Base-by-base conservation (phyloP, 2,797 vertebrate genomes). In the Percopsis omiscomaycus region DNA sequence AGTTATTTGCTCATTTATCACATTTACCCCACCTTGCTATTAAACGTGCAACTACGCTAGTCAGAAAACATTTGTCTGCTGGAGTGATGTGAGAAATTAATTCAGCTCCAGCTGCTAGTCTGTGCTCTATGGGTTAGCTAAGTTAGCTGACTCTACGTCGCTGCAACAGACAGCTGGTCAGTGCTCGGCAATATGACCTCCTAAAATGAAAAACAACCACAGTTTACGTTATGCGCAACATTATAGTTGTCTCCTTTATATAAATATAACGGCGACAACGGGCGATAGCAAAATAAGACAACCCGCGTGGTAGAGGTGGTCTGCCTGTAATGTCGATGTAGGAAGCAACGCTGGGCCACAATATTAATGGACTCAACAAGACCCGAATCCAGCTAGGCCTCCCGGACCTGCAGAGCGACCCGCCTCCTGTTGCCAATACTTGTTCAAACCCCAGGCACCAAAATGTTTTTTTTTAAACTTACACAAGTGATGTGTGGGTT, bases 361-460 rank as follows among this genome's bases (percentile, higher is more conserved):
- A 28, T 66, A 61, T 37, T 37, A 27, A 13, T 42, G 73, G 63
- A 65, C 44, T 61, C 50, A 55, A 78, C 67, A 4, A 11, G 55
- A 81, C 75, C 71, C 66, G 3, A 10, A 65, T 73, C 68, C 16
- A 29, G 64, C 61, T 65, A 86, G 84, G 87, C 86, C 87, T 85
- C 68, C 77, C 75, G 76, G 66, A 69, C 77, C 79, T 64, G 81
- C 78, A 15, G 76, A 62, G 42, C 68, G 69, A 72, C 32, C n/a
- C 64, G 10, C 67, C 71, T 78, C 59, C 72, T 49, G 71, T 62
- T 59, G 61, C 64, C 22, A 55, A 68, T 65, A 55, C 58, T 22
- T 65, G 10, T 27, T 48, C 68, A 37, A 60, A 54, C 64, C 14
- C 59, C 52, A 75, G 22, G 22, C 22, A 22, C 22, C 22, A 22